Conservation (phyloP, 1,140 invertebrate species). For the Nautilus pompilius region DNA sequence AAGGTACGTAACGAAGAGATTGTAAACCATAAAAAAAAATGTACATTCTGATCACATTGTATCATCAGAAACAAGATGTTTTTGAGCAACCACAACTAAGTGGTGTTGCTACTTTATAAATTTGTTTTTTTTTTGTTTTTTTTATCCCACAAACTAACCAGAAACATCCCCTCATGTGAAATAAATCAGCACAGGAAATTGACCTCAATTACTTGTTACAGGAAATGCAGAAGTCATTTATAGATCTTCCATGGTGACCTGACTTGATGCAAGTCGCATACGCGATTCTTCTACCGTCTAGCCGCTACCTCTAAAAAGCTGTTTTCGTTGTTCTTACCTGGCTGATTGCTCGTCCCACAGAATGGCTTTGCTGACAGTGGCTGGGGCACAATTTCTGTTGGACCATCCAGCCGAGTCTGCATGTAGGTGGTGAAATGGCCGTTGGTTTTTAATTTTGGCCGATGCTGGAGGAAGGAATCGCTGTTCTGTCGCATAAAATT, state of each 20-base stretch:
- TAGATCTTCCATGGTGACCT: neutral
- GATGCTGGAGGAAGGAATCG: constrained; percentile 17
- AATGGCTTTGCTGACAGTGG: neutral
- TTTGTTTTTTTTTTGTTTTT: no score
- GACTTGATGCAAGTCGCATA: neutral
- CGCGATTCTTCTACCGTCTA: neutral
- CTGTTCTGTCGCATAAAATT: constrained; percentile 10
- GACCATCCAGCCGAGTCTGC: constrained; percentile 53
- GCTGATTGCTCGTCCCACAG: neutral
- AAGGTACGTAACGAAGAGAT: no score
- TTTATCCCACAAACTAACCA: no score
- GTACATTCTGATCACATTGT: no score
- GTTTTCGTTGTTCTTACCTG: neutral
- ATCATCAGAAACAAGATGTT: no score
- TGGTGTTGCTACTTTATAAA: no score
- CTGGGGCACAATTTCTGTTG: constrained; percentile 52
- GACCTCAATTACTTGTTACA: no score
- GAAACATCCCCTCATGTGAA: no score
- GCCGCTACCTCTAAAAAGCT: neutral
- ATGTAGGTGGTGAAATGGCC: constrained; percentile 64
- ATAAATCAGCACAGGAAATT: no score
- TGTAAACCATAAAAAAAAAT: no score
- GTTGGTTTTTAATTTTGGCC: constrained; percentile 65
- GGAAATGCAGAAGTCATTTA: no score
- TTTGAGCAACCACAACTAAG: no score